Conservation (phyloP, 2,113 vertebrate species). For the Odobenus rosmarus region DNA sequence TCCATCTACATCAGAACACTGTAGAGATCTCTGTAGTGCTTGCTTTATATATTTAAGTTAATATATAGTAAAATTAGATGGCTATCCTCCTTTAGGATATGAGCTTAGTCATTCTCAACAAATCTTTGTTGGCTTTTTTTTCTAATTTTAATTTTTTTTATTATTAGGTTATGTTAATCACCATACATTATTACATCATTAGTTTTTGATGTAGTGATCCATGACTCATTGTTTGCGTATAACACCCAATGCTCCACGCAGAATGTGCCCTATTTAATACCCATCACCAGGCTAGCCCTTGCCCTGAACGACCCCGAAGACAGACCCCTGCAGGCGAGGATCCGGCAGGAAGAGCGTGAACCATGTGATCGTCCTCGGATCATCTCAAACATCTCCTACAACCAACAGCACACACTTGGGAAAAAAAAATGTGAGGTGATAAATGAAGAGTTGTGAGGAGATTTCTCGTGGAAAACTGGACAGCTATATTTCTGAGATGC, state of each 20-base stretch:
- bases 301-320: not conserved
- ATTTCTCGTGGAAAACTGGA: not conserved
- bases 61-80: not conserved
- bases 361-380: not conserved
- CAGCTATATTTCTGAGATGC: not conserved
- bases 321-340: not conserved
- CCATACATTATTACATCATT: no score
- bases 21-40: not conserved
- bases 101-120: not conserved
- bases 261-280: no score
- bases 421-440: not conserved
- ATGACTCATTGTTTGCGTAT: no score
- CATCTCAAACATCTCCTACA: not conserved
- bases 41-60: not conserved
- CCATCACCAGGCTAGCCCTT: no score
- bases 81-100: not conserved
- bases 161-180: no score
- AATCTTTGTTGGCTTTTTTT: not conserved
- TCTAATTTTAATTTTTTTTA: no score
- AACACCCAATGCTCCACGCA: no score
- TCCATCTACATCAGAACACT: not conserved
- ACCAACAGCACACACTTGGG: not conserved
- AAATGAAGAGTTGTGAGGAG: not conserved
- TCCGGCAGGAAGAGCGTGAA: not conserved
- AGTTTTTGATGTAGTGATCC: no score